Base-by-base conservation (phyloP, 2,888 invertebrate genomes). In the Heliconius hortense region DNA sequence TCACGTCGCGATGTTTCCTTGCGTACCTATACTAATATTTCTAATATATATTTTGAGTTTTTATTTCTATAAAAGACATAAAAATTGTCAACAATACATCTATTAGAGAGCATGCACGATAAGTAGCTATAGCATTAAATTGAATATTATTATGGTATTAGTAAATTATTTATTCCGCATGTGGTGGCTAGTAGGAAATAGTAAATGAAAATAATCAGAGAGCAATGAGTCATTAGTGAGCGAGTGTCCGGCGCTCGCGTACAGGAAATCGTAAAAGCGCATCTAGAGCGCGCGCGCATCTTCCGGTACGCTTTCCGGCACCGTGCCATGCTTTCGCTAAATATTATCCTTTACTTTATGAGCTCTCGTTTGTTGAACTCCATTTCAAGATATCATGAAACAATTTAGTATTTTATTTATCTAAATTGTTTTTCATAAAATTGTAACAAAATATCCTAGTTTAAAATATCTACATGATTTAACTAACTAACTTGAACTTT, bases 201-300 rank as follows among this genome's bases (percentile, higher is more conserved):
- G 64, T 77, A 75, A 78, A 77, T 78, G 75, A 77, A 78, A 77
- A 70, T 73, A 69, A 78, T 76, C 75, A 74, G 72, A 73, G 59
- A 63, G 78, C 77, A 76, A 74, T 79, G 80, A 81, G 77, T 81
- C 80, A 81, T 80, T 77, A 80, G 76, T 70, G 78, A 74, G 39
- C 80, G 78, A 75, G 76, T 81, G 80, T 76, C 78, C 80, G 81
- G 74, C 76, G 82, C 81, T 81, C 84, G 84, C 89, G 86, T 86
- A 86, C 91, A 90, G 93, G 94, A 93, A 93, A 90, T 91, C 90
- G 89, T 93, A 92, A 93, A 92, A 89, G 90, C 90, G 87, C 91
- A 91, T 90, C 88, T 89, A 89, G 89, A 91, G 87, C 85, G 86
- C 86, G 84, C 66, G 87, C 88, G 86, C 90, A 89, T 91, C 93